phyloP scores from a whole-genome alignment of 2,113 vertebrate species.

The Chaenocephalus aceratus region DNA sequence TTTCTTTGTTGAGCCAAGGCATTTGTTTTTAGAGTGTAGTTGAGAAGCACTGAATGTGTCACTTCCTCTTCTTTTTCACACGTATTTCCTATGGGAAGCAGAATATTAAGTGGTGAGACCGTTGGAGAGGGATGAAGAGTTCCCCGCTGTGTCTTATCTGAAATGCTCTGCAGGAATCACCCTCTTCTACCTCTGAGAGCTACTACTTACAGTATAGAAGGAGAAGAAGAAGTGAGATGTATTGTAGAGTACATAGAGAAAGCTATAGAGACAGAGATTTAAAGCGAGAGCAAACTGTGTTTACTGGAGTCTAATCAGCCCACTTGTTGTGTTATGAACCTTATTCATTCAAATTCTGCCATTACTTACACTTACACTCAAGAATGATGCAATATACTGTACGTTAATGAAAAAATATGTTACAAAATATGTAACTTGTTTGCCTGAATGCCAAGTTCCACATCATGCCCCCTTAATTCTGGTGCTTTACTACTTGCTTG shows the following conservation, averaged over 20 bases:
- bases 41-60: conserved; percentile 33
- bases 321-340: not conserved
- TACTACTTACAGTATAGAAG: conserved; percentile 27
- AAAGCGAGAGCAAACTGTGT: not conserved
- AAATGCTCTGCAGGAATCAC: conserved; percentile 62
- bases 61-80: conserved; percentile 25
- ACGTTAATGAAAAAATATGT: too few relatives aligned
- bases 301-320: conserved; percentile 9
- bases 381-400: not conserved
- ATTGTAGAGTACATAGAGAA: conserved; percentile 15
- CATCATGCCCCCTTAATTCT: not conserved
- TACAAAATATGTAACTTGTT: not conserved
- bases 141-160: conserved; percentile 73
- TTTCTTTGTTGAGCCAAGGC: too few relatives aligned
- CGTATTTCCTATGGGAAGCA: conserved; percentile 64
- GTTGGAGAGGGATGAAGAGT: conserved; percentile 64
- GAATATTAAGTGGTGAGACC: conserved; percentile 64
- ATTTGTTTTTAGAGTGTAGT: not conserved
- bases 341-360: not conserved
- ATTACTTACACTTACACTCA: not conserved
- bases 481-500: not conserved
- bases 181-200: conserved; percentile 57
- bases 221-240: conserved; percentile 26
- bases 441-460: not conserved
- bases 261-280: conserved; percentile 12